Conservation (phyloP, 2,888 invertebrate species). For the Pegoplata infirma region DNA sequence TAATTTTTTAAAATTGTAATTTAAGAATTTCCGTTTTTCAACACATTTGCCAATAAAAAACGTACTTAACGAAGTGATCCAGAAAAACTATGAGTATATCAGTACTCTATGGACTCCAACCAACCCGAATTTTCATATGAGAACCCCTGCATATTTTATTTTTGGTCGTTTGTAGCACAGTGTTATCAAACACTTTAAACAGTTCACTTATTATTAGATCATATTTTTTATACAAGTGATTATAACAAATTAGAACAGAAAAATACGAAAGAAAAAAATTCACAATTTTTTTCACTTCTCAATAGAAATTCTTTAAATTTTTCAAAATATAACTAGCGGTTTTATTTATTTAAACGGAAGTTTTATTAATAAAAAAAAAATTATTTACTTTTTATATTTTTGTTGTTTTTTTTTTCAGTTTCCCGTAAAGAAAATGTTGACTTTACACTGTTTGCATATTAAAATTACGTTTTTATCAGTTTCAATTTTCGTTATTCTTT, state of each 20-base stretch:
- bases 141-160: too few species aligned
- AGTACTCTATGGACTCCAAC: too few species aligned
- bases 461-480: not conserved
- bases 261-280: not conserved
- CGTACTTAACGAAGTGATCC: too few species aligned
- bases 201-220: slow-evolving; percentile 3
- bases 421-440: not conserved
- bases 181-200: not conserved
- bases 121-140: too few species aligned
- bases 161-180: too few species aligned
- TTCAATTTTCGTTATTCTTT: slow-evolving; percentile 19
- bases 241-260: not conserved
- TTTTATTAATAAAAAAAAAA: not conserved
- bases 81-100: too few species aligned
- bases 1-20: too few species aligned
- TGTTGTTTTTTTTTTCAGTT: too few species aligned
- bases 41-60: too few species aligned
- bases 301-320: too few species aligned
- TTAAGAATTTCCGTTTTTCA: too few species aligned
- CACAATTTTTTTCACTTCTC: too few species aligned
- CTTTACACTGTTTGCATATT: not conserved
- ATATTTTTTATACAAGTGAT: not conserved
- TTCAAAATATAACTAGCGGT: not conserved
- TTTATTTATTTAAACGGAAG: slow-evolving; percentile 19
- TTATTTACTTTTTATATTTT: slow-evolving; percentile 9